Percentiles rank a stretch among this genome's conserved stretches.
Evolutionary conservation across 2,888 invertebrate genomes (phyloP).

Genomic region (Drosophila antonietae): DNA sequence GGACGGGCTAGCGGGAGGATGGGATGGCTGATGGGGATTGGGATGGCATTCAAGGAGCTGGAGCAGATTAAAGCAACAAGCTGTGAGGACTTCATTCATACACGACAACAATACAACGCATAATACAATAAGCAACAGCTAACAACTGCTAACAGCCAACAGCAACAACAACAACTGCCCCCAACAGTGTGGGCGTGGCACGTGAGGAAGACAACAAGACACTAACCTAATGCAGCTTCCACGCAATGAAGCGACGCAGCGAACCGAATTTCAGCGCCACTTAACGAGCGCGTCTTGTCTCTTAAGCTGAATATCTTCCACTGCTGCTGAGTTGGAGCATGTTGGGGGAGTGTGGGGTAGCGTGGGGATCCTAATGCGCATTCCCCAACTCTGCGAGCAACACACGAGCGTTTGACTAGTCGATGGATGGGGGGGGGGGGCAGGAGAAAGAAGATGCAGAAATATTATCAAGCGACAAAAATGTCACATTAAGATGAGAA

Average conservation of each 20-base stretch:
- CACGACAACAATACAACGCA: constrained; percentile 56
- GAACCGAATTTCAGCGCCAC: constrained; percentile 36
- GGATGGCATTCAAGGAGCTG: neutral
- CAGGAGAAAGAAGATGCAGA: constrained; percentile 3
- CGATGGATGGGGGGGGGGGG: neutral
- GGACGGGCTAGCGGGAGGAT: neutral
- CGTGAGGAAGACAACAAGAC: constrained; percentile 3
- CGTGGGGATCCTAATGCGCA: neutral
- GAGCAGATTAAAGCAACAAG: constrained; percentile 73
- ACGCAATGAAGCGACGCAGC: constrained; percentile 34
- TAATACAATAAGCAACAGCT: constrained; percentile 67
- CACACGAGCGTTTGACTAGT: neutral
- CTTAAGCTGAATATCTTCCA: constrained; percentile 6
- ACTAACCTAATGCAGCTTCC: constrained; percentile 37
- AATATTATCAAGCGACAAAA: constrained; percentile 34
- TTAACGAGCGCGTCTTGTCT: constrained; percentile 52
- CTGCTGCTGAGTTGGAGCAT: neutral
- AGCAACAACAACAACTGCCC: constrained; percentile 19
- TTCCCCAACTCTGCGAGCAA: neutral
- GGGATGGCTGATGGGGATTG: neutral
- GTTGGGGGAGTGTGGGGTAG: no score
- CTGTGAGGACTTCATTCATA: constrained; percentile 32
- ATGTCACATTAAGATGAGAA: constrained; percentile 5
- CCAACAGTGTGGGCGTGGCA: constrained; percentile 40
- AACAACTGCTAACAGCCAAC: constrained; percentile 29